Conservation (phyloP, 1,140 invertebrate genomes). For the Nylanderia fulva region DNA sequence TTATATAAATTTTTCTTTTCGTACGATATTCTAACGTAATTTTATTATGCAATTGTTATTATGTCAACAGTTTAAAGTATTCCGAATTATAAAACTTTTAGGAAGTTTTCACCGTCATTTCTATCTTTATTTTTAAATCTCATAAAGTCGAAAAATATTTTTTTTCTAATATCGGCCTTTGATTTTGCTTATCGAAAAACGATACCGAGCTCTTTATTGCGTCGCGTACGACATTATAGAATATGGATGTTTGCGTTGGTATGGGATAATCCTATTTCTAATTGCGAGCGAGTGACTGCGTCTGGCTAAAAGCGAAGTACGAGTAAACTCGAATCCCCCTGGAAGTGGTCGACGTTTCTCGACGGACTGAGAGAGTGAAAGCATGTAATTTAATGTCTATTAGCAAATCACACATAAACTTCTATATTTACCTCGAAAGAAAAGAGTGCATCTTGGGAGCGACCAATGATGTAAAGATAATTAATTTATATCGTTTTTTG, state of each 20-base stretch:
- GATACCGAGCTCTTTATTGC: conserved; percentile 12
- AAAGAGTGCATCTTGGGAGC: background rate
- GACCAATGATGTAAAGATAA: background rate
- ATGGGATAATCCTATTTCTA: conserved; percentile 39
- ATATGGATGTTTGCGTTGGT: background rate
- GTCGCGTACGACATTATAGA: conserved; percentile 20
- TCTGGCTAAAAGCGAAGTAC: conserved; percentile 33
- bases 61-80: too few species aligned
- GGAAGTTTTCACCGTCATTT: background rate
- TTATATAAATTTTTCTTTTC: too few species aligned
- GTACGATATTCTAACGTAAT: too few species aligned
- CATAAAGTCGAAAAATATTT: background rate
- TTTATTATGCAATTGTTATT: too few species aligned
- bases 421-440: conserved; percentile 14
- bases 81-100: background rate
- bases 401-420: conserved; percentile 18
- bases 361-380: conserved; percentile 41
- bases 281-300: background rate
- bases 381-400: conserved; percentile 56
- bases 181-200: background rate
- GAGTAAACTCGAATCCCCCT: conserved; percentile 26
- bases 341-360: conserved; percentile 34
- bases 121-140: background rate
- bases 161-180: background rate
- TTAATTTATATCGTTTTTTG: conserved; percentile 51